These are phyloP conservation scores for Penaeus indicus DNA, from an alignment of 1,140 invertebrate genomes.

Conservation along the genomic window DNA sequence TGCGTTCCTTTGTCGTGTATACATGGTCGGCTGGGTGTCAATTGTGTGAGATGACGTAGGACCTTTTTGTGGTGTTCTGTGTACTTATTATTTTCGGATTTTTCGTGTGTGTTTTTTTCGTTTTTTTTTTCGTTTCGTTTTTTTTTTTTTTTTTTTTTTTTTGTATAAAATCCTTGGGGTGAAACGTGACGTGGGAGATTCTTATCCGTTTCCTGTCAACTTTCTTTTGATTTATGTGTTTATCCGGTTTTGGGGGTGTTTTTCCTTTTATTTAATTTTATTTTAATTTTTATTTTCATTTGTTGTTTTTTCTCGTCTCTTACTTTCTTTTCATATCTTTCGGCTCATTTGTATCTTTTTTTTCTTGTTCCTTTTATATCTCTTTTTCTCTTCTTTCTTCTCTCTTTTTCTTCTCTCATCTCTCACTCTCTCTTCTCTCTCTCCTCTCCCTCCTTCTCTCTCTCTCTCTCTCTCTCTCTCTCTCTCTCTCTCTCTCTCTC, in stretches of 20 bases:
- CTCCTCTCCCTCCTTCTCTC: background rate
- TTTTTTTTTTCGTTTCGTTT: conserved; percentile 26
- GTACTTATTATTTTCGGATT: conserved; percentile 39
- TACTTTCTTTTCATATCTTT: background rate
- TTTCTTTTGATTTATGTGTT: background rate
- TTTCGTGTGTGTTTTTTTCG: conserved; percentile 21
- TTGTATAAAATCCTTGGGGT: conserved; percentile 8
- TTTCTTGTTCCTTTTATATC: background rate
- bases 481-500: background rate
- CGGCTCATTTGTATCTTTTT: background rate
- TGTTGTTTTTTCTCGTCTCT: background rate
- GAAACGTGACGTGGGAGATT: conserved; percentile 7
- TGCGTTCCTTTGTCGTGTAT: conserved; percentile 21
- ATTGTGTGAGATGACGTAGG: conserved; percentile 43
- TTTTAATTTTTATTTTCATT: background rate
- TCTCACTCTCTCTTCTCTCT: background rate
- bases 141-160: conserved; percentile 1
- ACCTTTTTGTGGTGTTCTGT: conserved; percentile 20
- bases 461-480: background rate
- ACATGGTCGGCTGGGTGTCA: conserved; percentile 53
- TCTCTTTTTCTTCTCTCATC: background rate
- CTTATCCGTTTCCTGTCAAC: background rate
- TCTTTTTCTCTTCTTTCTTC: background rate
- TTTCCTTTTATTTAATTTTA: too few relatives aligned
- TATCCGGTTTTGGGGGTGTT: conserved; percentile 7